A percentile compares a stretch with the other conserved stretches of the same genome.
phyloP scores from a whole-genome alignment of 2,888 invertebrate species.

The Dilophus febrilis region DNA sequence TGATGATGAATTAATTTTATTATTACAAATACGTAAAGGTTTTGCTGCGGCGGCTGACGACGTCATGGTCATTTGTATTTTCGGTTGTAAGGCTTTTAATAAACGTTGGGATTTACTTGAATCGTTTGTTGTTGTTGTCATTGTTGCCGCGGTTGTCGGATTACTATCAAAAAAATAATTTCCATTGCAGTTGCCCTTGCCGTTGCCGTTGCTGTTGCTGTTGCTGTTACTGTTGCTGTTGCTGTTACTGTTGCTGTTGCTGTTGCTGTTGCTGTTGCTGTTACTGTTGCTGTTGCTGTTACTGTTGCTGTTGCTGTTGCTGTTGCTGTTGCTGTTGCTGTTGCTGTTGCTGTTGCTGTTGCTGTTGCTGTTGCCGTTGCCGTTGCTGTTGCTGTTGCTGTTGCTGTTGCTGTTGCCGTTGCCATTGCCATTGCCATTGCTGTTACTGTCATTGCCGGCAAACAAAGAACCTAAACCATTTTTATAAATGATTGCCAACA shows the following conservation, averaged over 20 bases:
- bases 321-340: neutral
- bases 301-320: neutral
- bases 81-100: neutral
- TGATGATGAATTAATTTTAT: neutral
- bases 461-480: slow-evolving; percentile 37
- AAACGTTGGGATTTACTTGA: neutral
- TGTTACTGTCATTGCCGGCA: no score
- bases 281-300: neutral
- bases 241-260: neutral
- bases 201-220: neutral
- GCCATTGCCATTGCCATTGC: neutral
- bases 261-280: no score
- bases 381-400: neutral
- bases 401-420: neutral
- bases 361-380: neutral
- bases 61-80: no score
- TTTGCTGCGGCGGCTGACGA: neutral
- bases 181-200: neutral
- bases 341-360: neutral
- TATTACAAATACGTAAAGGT: no score
- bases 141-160: neutral
- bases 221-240: neutral
- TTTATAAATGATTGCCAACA: slow-evolving; percentile 55
- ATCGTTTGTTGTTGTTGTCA: neutral
- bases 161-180: no score